These are phyloP conservation scores for Cathartes aura DNA, from an alignment of 2,113 vertebrate genomes.

Conservation along the genomic window DNA sequence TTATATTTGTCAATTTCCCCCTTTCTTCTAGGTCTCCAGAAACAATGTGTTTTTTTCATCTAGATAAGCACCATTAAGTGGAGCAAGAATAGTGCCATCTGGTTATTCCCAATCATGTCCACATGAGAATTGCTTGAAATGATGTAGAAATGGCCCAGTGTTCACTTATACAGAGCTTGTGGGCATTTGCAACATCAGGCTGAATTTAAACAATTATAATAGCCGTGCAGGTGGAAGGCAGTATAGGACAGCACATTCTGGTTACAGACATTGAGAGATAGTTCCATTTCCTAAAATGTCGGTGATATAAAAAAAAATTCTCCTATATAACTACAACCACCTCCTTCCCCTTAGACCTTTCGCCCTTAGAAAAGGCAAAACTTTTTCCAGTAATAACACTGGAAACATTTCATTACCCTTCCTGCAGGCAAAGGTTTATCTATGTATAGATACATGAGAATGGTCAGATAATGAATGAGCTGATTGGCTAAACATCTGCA, in stretches of 20 bases:
- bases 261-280: neutral
- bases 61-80: neutral
- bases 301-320: neutral
- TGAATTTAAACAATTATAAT: neutral
- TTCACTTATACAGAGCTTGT: neutral
- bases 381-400: neutral
- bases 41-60: neutral
- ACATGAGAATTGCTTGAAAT: neutral
- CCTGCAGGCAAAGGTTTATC: neutral
- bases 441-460: neutral
- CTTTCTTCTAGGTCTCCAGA: neutral
- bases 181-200: neutral
- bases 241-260: neutral
- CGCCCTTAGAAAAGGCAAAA: neutral
- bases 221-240: neutral
- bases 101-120: neutral
- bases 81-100: neutral
- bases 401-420: neutral
- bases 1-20: neutral
- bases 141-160: neutral
- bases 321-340: neutral
- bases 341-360: neutral
- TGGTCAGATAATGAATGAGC: constrained; percentile 31
- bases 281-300: neutral
- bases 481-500: constrained; percentile 51